Conservation (phyloP, 2,888 invertebrate species). For the Anodontia alba region DNA sequence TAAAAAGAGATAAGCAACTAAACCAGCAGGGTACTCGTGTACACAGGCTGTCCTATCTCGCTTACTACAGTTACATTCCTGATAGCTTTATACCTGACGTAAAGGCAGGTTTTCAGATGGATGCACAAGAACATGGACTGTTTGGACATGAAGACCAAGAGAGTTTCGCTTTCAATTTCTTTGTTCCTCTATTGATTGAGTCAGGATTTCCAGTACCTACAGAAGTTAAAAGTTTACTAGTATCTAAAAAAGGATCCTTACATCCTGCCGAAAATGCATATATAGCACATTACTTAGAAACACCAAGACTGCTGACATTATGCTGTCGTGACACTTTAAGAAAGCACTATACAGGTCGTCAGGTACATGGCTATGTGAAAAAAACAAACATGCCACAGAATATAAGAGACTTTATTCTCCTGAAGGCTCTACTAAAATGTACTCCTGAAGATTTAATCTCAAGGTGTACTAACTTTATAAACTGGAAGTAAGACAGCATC, state of each 20-base stretch:
- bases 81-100: not conserved
- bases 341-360: not conserved
- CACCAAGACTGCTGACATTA: not conserved
- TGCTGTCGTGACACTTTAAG: not conserved
- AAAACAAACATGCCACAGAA: not conserved
- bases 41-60: too few species aligned
- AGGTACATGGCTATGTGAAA: not conserved
- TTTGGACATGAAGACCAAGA: not conserved
- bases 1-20: not conserved
- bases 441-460: not conserved
- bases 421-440: not conserved
- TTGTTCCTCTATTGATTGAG: not conserved
- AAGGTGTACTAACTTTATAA: too few species aligned
- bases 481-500: too few species aligned
- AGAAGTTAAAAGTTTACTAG: not conserved
- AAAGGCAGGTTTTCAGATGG: not conserved
- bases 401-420: not conserved
- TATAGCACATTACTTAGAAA: not conserved
- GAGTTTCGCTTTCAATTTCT: not conserved
- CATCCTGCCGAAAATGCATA: not conserved
- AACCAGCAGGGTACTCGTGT: not conserved
- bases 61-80: not conserved
- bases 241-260: not conserved
- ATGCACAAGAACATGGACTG: not conserved
- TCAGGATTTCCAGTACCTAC: not conserved